Percentiles rank a stretch among this genome's conserved stretches.
Evolutionary conservation across 2,113 vertebrate genomes (phyloP).

Genomic region (Epinephelus moara): DNA sequence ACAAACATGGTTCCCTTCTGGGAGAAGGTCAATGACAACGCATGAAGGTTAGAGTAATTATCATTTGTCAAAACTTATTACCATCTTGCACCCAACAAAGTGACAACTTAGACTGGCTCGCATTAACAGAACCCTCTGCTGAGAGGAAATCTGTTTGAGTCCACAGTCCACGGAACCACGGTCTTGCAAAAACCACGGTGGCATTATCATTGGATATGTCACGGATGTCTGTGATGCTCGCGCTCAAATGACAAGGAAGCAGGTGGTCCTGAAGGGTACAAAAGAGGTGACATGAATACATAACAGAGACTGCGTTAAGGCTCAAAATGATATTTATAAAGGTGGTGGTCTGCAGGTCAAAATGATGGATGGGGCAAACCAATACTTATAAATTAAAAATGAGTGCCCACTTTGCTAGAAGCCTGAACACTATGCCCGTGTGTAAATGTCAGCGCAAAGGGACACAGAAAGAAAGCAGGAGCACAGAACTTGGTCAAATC

Average conservation of each 20-base stretch:
- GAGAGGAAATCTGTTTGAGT: conserved; percentile 19
- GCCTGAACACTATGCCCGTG: background rate
- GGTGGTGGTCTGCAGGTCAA: conserved; percentile 8
- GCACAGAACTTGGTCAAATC: background rate
- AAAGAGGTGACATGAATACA: conserved; percentile 24
- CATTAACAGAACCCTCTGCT: conserved; percentile 12
- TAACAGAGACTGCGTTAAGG: conserved; percentile 1
- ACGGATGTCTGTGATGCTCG: conserved; percentile 5
- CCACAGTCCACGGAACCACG: conserved; percentile 31
- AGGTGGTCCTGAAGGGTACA: background rate
- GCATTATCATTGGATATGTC: conserved; percentile 33
- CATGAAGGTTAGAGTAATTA: conserved; percentile 61
- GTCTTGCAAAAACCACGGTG: conserved; percentile 14
- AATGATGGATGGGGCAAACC: conserved; percentile 35
- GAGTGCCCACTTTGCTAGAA: conserved; percentile 20
- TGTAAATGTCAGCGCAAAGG: conserved; percentile 57
- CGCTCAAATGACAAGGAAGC: too few relatives aligned
- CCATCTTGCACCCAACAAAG: conserved; percentile 42
- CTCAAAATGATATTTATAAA: conserved; percentile 60
- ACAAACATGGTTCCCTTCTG: conserved; percentile 49
- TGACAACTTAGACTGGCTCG: conserved; percentile 24
- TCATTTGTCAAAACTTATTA: conserved; percentile 66
- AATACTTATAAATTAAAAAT: conserved; percentile 64
- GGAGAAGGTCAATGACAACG: conserved; percentile 50
- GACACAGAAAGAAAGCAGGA: background rate